Evolutionary conservation across 1,140 invertebrate genomes (phyloP).

Genomic region (Colletes gigas): DNA sequence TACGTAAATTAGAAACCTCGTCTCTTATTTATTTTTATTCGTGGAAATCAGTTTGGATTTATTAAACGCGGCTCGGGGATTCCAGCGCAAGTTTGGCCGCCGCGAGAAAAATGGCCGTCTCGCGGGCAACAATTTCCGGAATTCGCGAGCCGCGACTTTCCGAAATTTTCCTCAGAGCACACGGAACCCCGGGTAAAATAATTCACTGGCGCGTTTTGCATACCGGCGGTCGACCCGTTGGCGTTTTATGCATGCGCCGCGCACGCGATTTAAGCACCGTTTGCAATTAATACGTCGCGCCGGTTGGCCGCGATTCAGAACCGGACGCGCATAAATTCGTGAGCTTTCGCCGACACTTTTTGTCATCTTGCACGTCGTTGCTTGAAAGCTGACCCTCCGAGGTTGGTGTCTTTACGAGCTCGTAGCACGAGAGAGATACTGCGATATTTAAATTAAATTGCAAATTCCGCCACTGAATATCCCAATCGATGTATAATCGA

Average conservation of each 20-base stretch:
- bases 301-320: neutral
- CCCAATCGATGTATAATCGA: neutral
- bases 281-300: slow-evolving; percentile 2
- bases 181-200: neutral
- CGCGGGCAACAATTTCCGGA: too few relatives aligned
- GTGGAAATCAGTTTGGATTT: too few relatives aligned
- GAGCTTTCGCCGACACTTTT: neutral
- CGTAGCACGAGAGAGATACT: neutral
- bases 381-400: neutral
- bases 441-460: neutral
- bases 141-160: neutral
- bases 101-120: too few relatives aligned
- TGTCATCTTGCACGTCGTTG: neutral
- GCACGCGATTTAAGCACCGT: neutral
- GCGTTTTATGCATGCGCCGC: neutral
- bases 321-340: slow-evolving; percentile 12
- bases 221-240: neutral
- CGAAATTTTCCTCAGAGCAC: neutral
- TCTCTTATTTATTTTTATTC: too few relatives aligned
- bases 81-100: too few relatives aligned
- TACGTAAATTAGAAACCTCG: too few relatives aligned
- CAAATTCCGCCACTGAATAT: neutral
- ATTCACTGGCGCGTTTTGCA: slow-evolving; percentile 14
- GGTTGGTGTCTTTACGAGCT: neutral
- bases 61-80: too few relatives aligned